Evolutionary conservation across 2,888 invertebrate genomes (phyloP).

Genomic region (Homarus gammarus): DNA sequence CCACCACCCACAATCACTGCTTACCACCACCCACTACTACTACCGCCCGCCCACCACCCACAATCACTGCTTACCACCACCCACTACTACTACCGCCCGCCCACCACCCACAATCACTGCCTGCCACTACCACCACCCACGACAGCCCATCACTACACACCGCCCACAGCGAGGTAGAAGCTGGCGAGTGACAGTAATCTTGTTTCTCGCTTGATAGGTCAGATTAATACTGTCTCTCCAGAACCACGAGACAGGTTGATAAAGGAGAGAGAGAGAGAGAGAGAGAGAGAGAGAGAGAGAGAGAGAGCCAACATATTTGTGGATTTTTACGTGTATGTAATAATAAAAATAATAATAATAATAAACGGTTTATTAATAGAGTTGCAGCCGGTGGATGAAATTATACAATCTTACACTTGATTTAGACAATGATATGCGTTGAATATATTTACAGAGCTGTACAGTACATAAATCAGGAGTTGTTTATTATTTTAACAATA

Average conservation of each 20-base stretch:
- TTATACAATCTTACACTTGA: no score
- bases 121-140: neutral
- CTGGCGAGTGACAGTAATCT: neutral
- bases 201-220: neutral
- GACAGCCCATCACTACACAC: no score
- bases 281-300: constrained; percentile 2
- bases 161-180: neutral
- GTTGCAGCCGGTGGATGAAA: no score
- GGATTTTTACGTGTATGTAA: no score
- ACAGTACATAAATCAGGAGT: no score
- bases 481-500: no score
- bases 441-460: no score
- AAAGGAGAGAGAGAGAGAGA: constrained; percentile 1
- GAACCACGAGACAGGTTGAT: neutral
- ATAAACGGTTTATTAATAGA: no score
- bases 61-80: neutral
- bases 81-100: neutral
- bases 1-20: neutral
- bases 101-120: neutral
- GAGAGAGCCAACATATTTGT: no score
- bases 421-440: no score
- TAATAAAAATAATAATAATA: no score
- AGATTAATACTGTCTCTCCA: neutral
- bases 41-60: neutral
- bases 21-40: neutral